Percentiles rank a stretch among this genome's conserved stretches.
Conservation (phyloP, 2,888 invertebrate species). For the Deroplatys truncata region DNA sequence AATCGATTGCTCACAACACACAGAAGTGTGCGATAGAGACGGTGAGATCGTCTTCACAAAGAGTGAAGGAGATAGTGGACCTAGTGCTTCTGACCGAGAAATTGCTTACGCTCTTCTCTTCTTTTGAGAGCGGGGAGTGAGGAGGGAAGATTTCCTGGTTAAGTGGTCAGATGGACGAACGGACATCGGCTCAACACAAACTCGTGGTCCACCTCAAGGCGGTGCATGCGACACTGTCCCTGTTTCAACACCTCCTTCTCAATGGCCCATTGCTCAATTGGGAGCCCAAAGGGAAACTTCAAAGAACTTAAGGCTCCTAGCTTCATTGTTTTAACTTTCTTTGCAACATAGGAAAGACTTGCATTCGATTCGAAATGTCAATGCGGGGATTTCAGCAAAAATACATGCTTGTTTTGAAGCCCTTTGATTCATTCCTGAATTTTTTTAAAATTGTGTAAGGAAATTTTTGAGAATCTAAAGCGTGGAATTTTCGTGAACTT, state of each 20-base stretch:
- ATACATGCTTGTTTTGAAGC: too few species aligned
- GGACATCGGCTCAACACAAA: not conserved
- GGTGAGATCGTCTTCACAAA: not conserved
- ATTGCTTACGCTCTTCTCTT: slow-evolving; percentile 1
- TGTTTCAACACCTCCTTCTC: not conserved
- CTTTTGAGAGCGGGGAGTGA: slow-evolving; percentile 9
- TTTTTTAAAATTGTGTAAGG: too few species aligned
- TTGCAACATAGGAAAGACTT: too few species aligned
- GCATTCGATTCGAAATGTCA: too few species aligned
- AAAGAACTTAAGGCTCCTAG: too few species aligned
- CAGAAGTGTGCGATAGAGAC: not conserved
- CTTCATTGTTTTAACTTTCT: too few species aligned
- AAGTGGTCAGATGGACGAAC: not conserved
- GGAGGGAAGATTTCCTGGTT: slow-evolving; percentile 13
- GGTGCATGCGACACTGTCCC: not conserved
- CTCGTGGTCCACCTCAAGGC: not conserved
- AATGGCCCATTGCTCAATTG: not conserved
- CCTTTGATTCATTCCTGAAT: too few species aligned
- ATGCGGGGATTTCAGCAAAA: too few species aligned
- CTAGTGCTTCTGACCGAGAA: slow-evolving; percentile 15
- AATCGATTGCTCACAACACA: slow-evolving; percentile 1
- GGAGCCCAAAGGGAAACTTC: not conserved
- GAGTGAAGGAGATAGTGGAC: slow-evolving; percentile 7
- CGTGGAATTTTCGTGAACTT: too few species aligned
- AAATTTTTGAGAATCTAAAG: too few species aligned